phyloP scores from a whole-genome alignment of 2,797 vertebrate species.

The Dendrocincla tyrannina region DNA sequence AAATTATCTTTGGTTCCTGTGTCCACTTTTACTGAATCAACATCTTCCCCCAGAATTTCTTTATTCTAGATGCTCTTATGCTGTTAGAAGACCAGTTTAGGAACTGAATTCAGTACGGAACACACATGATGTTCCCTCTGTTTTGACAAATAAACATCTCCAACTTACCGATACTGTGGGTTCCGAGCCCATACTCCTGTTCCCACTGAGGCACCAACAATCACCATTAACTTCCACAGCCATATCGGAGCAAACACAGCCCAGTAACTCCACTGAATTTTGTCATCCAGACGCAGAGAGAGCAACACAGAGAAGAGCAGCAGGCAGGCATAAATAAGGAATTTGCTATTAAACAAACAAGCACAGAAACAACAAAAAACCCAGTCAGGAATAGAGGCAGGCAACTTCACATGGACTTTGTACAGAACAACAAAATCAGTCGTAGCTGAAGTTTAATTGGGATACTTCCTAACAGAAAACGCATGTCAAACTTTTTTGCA shows the following conservation, averaged over 20 bases:
- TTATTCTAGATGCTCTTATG: not conserved
- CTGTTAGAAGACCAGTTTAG: not conserved
- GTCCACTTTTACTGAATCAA: not conserved
- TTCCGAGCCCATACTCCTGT: constrained; percentile 97
- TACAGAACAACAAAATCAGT: not conserved
- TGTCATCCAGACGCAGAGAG: constrained; percentile 89
- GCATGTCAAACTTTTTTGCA: not conserved
- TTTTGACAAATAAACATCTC: not conserved
- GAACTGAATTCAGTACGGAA: not conserved
- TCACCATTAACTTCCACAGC: constrained; percentile 98
- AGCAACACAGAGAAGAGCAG: constrained; percentile 96
- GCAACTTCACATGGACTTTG: not conserved
- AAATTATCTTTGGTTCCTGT: not conserved
- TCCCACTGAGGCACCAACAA: constrained; percentile 93
- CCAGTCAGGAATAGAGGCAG: not conserved
- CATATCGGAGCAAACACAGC: constrained; percentile 96
- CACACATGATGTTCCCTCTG: not conserved
- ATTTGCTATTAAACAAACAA: constrained; percentile 83
- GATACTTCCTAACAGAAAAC: not conserved
- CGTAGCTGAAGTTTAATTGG: not conserved
- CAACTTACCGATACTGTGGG: constrained; percentile 93
- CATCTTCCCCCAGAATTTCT: not conserved
- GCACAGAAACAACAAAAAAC: not conserved
- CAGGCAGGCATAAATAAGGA: constrained; percentile 96
- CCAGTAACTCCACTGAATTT: constrained; percentile 98